A percentile compares a stretch with the other conserved stretches of the same genome.
These are phyloP conservation scores for Zaprionus nigranus DNA, from an alignment of 1,140 invertebrate species.

Conservation along the genomic window DNA sequence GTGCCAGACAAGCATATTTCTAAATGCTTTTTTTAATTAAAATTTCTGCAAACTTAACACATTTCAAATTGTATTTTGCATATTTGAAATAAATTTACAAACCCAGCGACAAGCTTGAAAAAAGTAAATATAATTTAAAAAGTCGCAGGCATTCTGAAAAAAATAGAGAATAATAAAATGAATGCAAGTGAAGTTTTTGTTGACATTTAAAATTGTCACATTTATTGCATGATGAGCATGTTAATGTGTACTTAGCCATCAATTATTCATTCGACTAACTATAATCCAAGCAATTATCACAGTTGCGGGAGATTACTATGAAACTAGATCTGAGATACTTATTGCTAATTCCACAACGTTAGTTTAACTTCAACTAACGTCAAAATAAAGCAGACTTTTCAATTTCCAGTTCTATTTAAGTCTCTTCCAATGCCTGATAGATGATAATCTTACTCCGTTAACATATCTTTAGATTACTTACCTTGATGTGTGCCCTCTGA, in stretches of 20 bases:
- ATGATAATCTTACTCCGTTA: no score
- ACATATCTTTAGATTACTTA: no score
- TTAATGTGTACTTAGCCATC: conserved; percentile 18
- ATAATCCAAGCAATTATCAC: conserved; percentile 21
- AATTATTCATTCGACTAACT: conserved; percentile 11
- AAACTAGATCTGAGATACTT: neutral
- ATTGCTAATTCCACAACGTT: neutral
- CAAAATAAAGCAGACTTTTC: no score
- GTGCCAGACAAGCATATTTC: conserved; percentile 67
- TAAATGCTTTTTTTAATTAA: conserved; percentile 81
- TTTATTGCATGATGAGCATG: conserved; percentile 11
- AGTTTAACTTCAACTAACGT: no score
- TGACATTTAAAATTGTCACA: conserved; percentile 25
- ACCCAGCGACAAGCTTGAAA: conserved; percentile 1
- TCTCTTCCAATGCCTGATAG: no score
- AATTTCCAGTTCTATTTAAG: no score
- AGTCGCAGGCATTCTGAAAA: conserved; percentile 16
- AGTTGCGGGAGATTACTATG: neutral
- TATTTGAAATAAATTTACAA: conserved; percentile 50
- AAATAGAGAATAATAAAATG: conserved; percentile 14
- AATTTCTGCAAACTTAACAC: conserved; percentile 73
- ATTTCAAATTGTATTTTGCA: conserved; percentile 71
- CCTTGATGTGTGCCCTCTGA: no score
- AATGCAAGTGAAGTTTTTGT: conserved; percentile 22
- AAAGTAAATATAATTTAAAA: conserved; percentile 73